Evolutionary conservation across 1,140 invertebrate species (phyloP).

Genomic region (Akabosia matsudoensis): DNA sequence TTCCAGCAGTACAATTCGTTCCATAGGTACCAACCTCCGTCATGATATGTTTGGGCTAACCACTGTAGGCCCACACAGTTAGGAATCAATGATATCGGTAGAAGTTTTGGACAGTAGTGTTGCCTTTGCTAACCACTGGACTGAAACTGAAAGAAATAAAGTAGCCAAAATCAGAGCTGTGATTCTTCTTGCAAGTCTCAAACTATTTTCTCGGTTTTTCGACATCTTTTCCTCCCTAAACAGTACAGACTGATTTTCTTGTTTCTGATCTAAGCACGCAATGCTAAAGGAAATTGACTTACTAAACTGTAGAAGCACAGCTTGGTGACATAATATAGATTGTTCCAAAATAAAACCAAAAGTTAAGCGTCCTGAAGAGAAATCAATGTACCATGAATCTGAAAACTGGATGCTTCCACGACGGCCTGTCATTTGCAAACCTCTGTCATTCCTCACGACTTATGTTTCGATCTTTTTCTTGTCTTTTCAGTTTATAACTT

Average conservation of each 20-base stretch:
- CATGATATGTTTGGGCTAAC: background rate
- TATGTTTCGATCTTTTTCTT: constrained; percentile 42
- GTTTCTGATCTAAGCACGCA: background rate
- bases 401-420: constrained; percentile 39
- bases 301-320: background rate
- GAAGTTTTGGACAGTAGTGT: background rate
- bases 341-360: constrained; percentile 34
- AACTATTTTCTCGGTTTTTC: background rate
- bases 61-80: no score
- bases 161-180: constrained; percentile 1
- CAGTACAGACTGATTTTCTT: background rate
- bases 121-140: background rate
- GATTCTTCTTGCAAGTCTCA: background rate
- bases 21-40: background rate
- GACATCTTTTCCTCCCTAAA: background rate
- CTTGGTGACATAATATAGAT: constrained; percentile 25
- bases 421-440: constrained; percentile 47
- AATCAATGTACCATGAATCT: constrained; percentile 44
- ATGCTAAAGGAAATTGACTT: background rate
- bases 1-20: background rate
- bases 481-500: constrained; percentile 20
- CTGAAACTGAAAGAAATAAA: constrained; percentile 21
- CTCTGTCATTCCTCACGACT: constrained; percentile 41
- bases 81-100: background rate
- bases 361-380: constrained; percentile 36